A percentile compares a stretch with the other conserved stretches of the same genome.
Evolutionary conservation across 2,888 invertebrate genomes (phyloP).

Genomic region (Acrobeloides nanus): DNA sequence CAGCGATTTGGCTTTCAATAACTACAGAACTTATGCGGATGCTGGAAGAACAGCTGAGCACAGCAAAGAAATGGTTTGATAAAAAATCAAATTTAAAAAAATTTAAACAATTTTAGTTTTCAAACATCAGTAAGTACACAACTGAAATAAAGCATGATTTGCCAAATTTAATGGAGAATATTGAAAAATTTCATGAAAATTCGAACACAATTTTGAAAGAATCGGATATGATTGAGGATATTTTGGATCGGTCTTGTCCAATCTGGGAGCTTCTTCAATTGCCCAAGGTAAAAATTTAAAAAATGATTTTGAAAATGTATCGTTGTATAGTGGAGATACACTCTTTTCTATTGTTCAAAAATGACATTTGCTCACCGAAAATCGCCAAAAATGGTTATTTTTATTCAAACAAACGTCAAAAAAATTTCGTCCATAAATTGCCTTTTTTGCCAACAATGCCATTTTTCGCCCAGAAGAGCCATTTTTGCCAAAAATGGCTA

Average conservation of each 20-base stretch:
- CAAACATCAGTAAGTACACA: constrained; percentile 39
- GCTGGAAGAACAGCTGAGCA: constrained; percentile 50
- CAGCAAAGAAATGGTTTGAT: constrained; percentile 44
- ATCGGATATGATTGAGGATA: constrained; percentile 28
- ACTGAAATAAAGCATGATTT: constrained; percentile 31
- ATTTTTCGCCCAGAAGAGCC: too few relatives aligned
- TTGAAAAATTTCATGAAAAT: constrained; percentile 32
- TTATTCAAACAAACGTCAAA: too few relatives aligned
- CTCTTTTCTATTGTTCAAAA: neutral
- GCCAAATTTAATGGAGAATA: constrained; percentile 28
- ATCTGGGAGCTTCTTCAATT: constrained; percentile 45
- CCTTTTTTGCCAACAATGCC: too few relatives aligned
- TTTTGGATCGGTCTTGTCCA: constrained; percentile 28
- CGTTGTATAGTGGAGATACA: too few relatives aligned
- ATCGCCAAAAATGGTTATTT: too few relatives aligned
- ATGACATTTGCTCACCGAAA: too few relatives aligned
- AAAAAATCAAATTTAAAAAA: neutral
- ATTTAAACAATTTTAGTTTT: constrained; percentile 32
- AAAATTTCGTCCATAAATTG: too few relatives aligned
- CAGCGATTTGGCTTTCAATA: constrained; percentile 49
- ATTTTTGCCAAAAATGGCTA: too few relatives aligned
- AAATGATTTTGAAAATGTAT: too few relatives aligned
- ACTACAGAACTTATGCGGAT: constrained; percentile 51
- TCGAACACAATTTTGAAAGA: constrained; percentile 30
- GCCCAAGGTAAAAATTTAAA: too few relatives aligned